Conservation (phyloP, 2,888 invertebrate species). For the Saturnia pavonia region DNA sequence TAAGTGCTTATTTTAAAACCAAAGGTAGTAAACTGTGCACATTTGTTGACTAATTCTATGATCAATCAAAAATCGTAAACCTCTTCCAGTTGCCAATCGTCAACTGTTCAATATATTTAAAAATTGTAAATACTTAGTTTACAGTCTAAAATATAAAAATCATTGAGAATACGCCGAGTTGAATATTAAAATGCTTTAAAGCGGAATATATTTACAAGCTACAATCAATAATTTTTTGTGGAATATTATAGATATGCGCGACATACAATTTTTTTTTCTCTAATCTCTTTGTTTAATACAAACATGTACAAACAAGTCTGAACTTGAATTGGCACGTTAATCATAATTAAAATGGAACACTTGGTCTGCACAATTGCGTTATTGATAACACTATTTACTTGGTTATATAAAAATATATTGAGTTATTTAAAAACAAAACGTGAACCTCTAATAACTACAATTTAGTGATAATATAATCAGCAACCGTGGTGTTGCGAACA, state of each 20-base stretch:
- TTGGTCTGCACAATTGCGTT: constrained; percentile 17
- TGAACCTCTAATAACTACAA: neutral
- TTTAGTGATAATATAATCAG: neutral
- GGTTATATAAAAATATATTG: neutral
- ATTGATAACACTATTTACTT: constrained; percentile 13
- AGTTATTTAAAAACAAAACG: constrained; percentile 1
- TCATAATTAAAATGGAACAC: constrained; percentile 21
- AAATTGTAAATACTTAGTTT: neutral
- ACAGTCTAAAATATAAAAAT: neutral
- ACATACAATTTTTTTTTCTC: neutral
- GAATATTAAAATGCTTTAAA: neutral
- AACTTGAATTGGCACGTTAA: constrained; percentile 19
- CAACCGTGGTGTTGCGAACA: neutral
- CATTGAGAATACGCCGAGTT: neutral
- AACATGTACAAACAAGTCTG: constrained; percentile 18
- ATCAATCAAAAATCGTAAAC: neutral
- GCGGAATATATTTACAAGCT: neutral
- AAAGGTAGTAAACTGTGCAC: neutral
- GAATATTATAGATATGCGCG: neutral
- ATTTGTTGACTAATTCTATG: neutral
- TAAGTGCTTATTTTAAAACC: neutral
- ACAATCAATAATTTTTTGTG: neutral
- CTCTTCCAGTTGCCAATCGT: neutral
- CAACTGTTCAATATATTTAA: neutral
- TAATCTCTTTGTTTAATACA: neutral